These are phyloP conservation scores for Pipistrellus pygmaeus DNA, from an alignment of 2,797 vertebrate species.

Conservation along the genomic window DNA sequence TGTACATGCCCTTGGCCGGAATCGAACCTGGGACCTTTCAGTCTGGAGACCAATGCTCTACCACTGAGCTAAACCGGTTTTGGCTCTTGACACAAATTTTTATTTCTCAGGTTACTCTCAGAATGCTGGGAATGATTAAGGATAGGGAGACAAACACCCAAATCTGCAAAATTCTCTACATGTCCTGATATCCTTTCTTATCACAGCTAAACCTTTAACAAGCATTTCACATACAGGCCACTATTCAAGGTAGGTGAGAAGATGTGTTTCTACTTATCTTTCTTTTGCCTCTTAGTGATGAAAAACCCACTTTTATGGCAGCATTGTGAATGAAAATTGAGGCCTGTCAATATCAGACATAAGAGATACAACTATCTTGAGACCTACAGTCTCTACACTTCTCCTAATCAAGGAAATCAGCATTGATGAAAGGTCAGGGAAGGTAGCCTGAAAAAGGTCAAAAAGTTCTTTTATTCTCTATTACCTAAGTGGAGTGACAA, in stretches of 20 bases:
- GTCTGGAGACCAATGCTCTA: no score
- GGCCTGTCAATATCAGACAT: neutral
- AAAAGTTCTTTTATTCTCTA: neutral
- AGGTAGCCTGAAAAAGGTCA: neutral
- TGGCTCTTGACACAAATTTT: neutral
- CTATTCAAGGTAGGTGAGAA: neutral
- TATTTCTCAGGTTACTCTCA: constrained; percentile 31
- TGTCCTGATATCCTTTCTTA: neutral
- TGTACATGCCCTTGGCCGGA: no score
- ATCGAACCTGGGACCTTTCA: no score
- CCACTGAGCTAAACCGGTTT: no score
- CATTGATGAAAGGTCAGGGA: neutral
- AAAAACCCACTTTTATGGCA: neutral
- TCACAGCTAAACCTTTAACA: neutral
- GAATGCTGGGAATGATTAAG: neutral
- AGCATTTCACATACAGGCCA: neutral
- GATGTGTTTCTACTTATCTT: neutral
- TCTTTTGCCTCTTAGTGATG: neutral
- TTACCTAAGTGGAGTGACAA: neutral
- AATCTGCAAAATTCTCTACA: constrained; percentile 21
- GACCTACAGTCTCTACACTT: neutral
- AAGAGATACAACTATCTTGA: neutral
- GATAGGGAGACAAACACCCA: neutral
- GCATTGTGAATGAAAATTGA: neutral
- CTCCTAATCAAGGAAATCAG: neutral